Base-by-base conservation (phyloP, 1,140 invertebrate species). In the Tribolium madens region DNA sequence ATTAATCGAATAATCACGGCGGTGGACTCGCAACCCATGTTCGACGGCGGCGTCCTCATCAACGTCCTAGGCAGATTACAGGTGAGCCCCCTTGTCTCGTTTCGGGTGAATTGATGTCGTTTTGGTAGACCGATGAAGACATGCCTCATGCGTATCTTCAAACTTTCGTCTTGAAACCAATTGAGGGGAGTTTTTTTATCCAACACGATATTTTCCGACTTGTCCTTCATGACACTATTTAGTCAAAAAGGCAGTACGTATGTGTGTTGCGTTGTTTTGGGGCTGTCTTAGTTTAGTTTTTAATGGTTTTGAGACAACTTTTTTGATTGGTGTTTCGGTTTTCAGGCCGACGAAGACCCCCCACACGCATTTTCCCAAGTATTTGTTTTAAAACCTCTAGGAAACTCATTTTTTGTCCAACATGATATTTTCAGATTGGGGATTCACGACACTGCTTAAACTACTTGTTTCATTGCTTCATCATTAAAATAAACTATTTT, bases 11-110 rank as follows among this genome's bases (percentile, higher is more conserved):
- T 93, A 84, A 93, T 98, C 84, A 97, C 96, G 72, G 92, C 94
- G n/a, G 92, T 97, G 50, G 97, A 98, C 86, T 96, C 94, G 75
- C 97, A 98, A 87, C 97, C 96, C 46, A 98, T 95, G 91, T 96
- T 96, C 84, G 96, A 98, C 88, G 96, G 96, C 48, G 96, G 97
- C 74, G 93, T 98, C 77, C 86, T 98, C 85, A 96, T 98, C 79
- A 96, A 95, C 89, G 96, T 98, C 36, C 88, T 98, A 76, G 97
- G 96, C 82, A 93, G 96, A 88, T 88, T 98, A 83, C 94, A 98
- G 92, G 96, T 97, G 89, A 89, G 85, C 21, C 21, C 21, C 21
- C 21, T 26, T 26, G n/a, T n/a, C n/a, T 26, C 21, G 2, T 26
- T 26, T 5, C 21, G 3, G 21, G 21, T 4, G 21, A 26, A 3